These are phyloP conservation scores for Sesia bembeciformis DNA, from an alignment of 2,888 invertebrate genomes.

Conservation along the genomic window DNA sequence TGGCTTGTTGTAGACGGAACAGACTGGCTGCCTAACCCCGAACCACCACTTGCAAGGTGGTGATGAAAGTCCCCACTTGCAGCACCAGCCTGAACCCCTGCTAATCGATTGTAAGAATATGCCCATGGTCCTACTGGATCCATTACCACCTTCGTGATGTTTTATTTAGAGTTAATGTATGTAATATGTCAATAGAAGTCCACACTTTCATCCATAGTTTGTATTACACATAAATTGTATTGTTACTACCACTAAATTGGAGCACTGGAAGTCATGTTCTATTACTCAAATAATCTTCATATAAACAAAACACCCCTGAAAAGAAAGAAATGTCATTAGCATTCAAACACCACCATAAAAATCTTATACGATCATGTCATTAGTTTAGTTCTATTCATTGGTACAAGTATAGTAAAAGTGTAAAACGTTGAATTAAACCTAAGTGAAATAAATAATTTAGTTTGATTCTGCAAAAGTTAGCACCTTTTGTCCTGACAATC, in stretches of 20 bases:
- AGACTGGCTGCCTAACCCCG: constrained; percentile 67
- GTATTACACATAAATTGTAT: constrained; percentile 45
- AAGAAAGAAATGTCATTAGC: constrained; percentile 32
- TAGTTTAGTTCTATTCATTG: constrained; percentile 4
- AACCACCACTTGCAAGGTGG: constrained; percentile 76
- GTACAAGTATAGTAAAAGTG: not conserved
- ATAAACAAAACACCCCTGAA: constrained; percentile 54
- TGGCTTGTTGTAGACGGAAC: constrained; percentile 80
- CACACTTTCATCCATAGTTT: constrained; percentile 73
- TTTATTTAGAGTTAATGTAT: constrained; percentile 51
- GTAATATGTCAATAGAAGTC: constrained; percentile 65
- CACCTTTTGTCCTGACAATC: constrained; percentile 2
- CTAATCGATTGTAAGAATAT: constrained; percentile 88
- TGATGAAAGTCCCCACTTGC: constrained; percentile 80
- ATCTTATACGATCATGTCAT: constrained; percentile 7
- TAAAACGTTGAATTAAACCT: no score
- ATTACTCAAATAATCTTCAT: constrained; percentile 32
- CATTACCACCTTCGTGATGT: constrained; percentile 78
- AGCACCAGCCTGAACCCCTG: constrained; percentile 80
- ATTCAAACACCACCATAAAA: constrained; percentile 2
- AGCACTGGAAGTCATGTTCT: constrained; percentile 49
- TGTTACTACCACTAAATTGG: constrained; percentile 46
- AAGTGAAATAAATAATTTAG: no score
- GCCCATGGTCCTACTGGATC: constrained; percentile 94
- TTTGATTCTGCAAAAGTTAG: no score